Conservation (phyloP, 2,797 vertebrate genomes). For the Miichthys miiuy region DNA sequence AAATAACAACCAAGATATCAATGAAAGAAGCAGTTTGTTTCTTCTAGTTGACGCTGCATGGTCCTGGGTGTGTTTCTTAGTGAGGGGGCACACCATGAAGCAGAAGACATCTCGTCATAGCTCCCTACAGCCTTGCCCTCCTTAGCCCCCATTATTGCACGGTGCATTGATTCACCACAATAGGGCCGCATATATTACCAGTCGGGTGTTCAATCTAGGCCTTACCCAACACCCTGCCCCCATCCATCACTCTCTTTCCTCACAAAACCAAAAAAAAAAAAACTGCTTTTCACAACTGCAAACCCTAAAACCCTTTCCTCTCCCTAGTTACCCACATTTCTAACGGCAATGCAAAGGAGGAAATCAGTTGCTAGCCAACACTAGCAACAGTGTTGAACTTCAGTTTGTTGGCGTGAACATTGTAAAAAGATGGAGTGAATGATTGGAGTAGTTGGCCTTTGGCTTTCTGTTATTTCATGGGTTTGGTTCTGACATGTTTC, state of each 20-base stretch:
- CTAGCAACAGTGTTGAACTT: slow-evolving; percentile 46
- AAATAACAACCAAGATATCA: slow-evolving; percentile 30
- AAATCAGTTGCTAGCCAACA: slow-evolving; percentile 69
- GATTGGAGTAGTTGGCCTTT: neutral
- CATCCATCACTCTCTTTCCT: slow-evolving; percentile 69
- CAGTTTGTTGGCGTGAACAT: slow-evolving; percentile 25
- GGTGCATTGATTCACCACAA: slow-evolving; percentile 86
- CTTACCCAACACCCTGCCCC: slow-evolving; percentile 58
- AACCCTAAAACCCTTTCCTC: slow-evolving; percentile 40
- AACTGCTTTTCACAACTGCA: slow-evolving; percentile 43
- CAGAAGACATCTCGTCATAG: slow-evolving; percentile 57
- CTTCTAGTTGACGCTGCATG: slow-evolving; percentile 21
- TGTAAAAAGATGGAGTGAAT: slow-evolving; percentile 12
- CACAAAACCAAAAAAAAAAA: slow-evolving; percentile 51
- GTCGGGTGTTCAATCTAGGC: slow-evolving; percentile 58
- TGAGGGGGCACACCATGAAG: slow-evolving; percentile 47
- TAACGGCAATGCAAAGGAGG: slow-evolving; percentile 29
- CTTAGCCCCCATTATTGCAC: slow-evolving; percentile 76
- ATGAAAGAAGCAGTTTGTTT: slow-evolving; percentile 18
- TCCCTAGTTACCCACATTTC: slow-evolving; percentile 45
- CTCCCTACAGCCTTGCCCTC: slow-evolving; percentile 54
- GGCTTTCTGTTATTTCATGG: neutral
- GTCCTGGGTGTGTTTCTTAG: slow-evolving; percentile 42
- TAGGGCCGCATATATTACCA: slow-evolving; percentile 84
- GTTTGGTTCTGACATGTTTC: slow-evolving; percentile 6